Base-by-base conservation (phyloP, 1,140 invertebrate genomes). In the Gryllus bimaculatus region DNA sequence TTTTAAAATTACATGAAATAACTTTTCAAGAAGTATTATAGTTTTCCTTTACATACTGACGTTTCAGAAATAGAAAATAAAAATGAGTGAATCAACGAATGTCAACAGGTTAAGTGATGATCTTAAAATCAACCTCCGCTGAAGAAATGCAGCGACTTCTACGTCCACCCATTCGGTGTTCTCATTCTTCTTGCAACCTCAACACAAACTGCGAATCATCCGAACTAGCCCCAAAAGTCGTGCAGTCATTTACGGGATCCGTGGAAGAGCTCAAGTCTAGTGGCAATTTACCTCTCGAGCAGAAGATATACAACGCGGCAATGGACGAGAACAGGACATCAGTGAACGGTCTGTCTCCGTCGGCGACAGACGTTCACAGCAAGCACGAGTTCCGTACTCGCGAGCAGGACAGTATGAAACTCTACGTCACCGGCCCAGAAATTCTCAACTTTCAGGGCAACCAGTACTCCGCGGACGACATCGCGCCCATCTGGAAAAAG, bases 401-500 rank as follows among this genome's bases (percentile, higher is more conserved):
- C 2, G 48, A 80, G 73, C 8, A 73, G 75, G 75, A 76, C 48
- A 66, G 21, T 4, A 76, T 80, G 79, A 73, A 73, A 39, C 26
- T 77, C 21, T 21, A 18, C 39, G 75, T 76, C n/a, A 26, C 75
- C 49, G 73, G 73, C 8, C 66, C 18, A 7, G 79, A 80, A 15
- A 74, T 47, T 26, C 76, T 80, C 15, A 79, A n/a, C 76, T 82
- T 79, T 54, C 81, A 87, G 83, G 87, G 88, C 0, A 84, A 79
- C 0, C 84, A 80, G 74, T 84, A 89, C 80, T 84, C 84, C 0
- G 80, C 85, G 0, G 84, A 85, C 20, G 87, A 89, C 81, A 87
- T 89, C 12, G 86, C 88, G 10, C 83, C 81, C n/a, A 84, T 84
- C 8, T 92, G 90, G 90, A 91, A 91, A 82, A 91, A 92, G 83